phyloP scores from a whole-genome alignment of 1,140 invertebrate species.

The Notospermus geniculatus region DNA sequence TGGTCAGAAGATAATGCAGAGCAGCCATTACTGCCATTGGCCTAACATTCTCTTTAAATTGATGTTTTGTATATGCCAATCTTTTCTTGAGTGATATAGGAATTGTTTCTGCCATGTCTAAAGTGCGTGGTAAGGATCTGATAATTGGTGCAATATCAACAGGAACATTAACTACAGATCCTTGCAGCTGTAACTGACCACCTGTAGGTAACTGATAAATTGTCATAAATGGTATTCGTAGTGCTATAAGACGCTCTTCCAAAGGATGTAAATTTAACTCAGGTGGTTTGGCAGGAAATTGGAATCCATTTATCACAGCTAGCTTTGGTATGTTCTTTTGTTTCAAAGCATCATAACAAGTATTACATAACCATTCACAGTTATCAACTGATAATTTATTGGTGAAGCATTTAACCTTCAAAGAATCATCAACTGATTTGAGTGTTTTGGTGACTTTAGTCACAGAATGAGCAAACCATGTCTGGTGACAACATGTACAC shows the following conservation, averaged over 20 bases:
- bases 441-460: background rate
- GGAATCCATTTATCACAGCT: conserved; percentile 21
- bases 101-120: conserved; percentile 21
- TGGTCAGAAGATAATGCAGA: conserved; percentile 11
- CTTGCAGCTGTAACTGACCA: conserved; percentile 20
- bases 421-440: background rate
- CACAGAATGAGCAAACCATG: conserved; percentile 23
- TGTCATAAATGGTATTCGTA: conserved; percentile 31
- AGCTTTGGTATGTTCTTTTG: conserved; percentile 16
- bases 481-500: conserved; percentile 24
- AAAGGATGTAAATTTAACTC: conserved; percentile 21
- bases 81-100: conserved; percentile 21
- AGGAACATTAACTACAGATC: conserved; percentile 28
- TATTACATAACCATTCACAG: conserved; percentile 21
- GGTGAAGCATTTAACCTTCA: conserved; percentile 9
- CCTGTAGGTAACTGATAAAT: conserved; percentile 21
- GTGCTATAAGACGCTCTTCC: conserved; percentile 25
- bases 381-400: conserved; percentile 10
- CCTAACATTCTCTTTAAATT: conserved; percentile 19
- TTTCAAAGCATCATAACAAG: conserved; percentile 19
- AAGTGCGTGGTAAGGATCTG: conserved; percentile 18
- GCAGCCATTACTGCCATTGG: conserved; percentile 19
- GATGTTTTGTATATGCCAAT: conserved; percentile 16
- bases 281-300: conserved; percentile 19
- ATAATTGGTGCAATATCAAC: conserved; percentile 25